phyloP scores from a whole-genome alignment of 1,140 invertebrate genomes.

The Ectropis grisescens region DNA sequence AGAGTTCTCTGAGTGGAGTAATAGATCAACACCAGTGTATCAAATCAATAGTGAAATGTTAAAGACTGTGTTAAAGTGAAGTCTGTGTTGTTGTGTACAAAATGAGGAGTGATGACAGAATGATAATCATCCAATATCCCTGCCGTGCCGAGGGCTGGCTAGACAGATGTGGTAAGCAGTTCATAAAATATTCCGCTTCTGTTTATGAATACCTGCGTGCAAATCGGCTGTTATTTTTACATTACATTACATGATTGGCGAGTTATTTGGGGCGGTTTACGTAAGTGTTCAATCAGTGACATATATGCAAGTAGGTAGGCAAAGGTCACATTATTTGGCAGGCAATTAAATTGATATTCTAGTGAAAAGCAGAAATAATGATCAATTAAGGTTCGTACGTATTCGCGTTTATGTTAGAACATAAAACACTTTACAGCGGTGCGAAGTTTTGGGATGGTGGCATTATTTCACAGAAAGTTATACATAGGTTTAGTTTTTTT shows the following conservation, averaged over 20 bases:
- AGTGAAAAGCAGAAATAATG: no score
- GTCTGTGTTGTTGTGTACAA: conserved; percentile 32
- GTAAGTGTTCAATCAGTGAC: conserved; percentile 39
- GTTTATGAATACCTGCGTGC: not conserved
- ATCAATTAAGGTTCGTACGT: no score
- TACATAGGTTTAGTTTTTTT: no score
- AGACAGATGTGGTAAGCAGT: conserved; percentile 76
- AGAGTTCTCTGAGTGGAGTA: conserved; percentile 22
- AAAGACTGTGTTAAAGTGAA: no score
- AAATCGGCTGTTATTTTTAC: conserved; percentile 23
- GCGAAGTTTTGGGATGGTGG: no score
- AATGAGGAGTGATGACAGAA: conserved; percentile 43
- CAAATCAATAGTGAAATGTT: conserved; percentile 31
- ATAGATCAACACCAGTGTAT: conserved; percentile 7
- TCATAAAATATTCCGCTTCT: conserved; percentile 1
- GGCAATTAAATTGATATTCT: no score
- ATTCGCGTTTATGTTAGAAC: no score
- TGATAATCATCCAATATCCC: conserved; percentile 67
- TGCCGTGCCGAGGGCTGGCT: conserved; percentile 80
- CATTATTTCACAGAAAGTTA: no score
- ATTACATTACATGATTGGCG: conserved; percentile 17
- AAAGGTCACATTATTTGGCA: conserved; percentile 25
- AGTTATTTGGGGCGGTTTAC: conserved; percentile 46
- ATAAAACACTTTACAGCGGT: no score
- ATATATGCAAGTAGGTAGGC: conserved; percentile 23